phyloP scores from a whole-genome alignment of 2,797 vertebrate species.

The Gallirallus australis region DNA sequence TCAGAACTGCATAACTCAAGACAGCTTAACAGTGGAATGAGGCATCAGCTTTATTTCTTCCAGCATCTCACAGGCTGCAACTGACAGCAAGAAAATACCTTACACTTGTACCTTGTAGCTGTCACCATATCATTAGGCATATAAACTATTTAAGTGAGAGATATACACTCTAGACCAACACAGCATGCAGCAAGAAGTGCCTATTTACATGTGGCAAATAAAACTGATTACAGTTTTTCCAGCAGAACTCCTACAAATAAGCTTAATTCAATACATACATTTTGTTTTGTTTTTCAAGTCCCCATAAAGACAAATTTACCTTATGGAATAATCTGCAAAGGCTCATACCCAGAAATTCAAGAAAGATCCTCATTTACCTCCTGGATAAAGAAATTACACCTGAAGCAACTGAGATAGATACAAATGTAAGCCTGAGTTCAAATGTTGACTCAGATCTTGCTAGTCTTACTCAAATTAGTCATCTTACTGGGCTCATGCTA shows the following conservation, averaged over 20 bases:
- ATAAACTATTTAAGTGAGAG: background rate
- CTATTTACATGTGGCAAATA: background rate
- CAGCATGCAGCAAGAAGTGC: background rate
- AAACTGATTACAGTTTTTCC: background rate
- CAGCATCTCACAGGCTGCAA: background rate
- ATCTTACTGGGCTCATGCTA: background rate
- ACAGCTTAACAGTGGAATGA: background rate
- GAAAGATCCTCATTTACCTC: background rate
- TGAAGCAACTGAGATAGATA: slow-evolving; percentile 11
- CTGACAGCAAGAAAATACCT: background rate
- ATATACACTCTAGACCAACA: background rate
- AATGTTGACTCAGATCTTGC: slow-evolving; percentile 32
- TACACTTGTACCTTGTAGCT: background rate
- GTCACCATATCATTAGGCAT: accelerated
- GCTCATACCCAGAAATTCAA: background rate
- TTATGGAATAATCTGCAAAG: background rate
- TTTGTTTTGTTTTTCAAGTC: background rate
- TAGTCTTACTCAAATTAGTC: slow-evolving; percentile 27
- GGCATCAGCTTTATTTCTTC: background rate
- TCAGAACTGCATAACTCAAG: background rate
- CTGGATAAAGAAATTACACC: background rate
- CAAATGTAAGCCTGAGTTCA: background rate
- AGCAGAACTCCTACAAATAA: background rate
- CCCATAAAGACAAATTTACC: background rate
- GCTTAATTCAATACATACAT: background rate